phyloP scores from a whole-genome alignment of 2,113 vertebrate species.

The Oryzias celebensis region DNA sequence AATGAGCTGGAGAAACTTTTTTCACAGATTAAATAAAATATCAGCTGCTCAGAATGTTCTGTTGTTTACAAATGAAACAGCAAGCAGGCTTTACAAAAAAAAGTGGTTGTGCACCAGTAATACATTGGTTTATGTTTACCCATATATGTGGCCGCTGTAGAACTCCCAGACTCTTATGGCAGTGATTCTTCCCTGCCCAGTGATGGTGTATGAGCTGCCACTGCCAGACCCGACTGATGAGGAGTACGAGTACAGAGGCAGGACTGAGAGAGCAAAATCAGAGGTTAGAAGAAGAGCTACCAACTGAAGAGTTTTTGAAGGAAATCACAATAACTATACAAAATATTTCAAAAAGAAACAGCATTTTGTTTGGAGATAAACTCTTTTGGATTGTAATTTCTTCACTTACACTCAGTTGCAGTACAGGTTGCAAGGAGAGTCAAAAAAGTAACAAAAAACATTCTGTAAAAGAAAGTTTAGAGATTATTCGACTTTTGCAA shows the following conservation, averaged over 20 bases:
- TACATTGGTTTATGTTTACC: constrained; percentile 9
- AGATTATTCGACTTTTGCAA: too few relatives aligned
- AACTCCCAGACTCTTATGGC: constrained; percentile 24
- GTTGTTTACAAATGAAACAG: too few relatives aligned
- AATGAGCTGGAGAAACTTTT: background rate
- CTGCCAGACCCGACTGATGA: constrained; percentile 14
- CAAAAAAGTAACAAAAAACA: background rate
- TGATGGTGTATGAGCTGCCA: constrained; percentile 1
- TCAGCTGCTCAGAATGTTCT: background rate
- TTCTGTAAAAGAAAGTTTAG: constrained; percentile 7
- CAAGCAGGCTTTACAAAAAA: too few relatives aligned
- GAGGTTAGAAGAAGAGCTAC: background rate
- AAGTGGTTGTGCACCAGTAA: too few relatives aligned
- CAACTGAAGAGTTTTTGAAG: too few relatives aligned
- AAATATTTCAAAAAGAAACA: background rate
- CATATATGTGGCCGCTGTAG: background rate
- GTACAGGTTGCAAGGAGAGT: constrained; percentile 2
- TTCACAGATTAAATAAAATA: background rate
- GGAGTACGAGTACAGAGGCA: constrained; percentile 15
- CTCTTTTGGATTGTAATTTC: background rate
- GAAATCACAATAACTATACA: too few relatives aligned
- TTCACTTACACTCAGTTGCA: constrained; percentile 1
- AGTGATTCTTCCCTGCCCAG: constrained; percentile 30
- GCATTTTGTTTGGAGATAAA: background rate
- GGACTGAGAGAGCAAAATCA: background rate